Base-by-base conservation (phyloP, 2,113 vertebrate genomes). In the Tachuris rubrigastra region DNA sequence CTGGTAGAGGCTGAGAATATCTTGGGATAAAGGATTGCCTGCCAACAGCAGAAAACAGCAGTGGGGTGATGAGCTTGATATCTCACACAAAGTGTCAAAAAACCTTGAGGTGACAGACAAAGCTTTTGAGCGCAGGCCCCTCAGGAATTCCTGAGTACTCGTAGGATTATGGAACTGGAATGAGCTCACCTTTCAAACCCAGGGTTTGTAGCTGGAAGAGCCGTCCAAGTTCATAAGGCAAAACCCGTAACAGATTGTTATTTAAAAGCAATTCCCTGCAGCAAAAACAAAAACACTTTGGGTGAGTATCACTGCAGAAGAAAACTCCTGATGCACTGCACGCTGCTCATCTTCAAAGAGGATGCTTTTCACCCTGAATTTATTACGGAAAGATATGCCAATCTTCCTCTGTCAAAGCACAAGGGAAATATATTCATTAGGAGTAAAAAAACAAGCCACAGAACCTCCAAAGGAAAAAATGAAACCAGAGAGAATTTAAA, bases 181-280 rank as follows among this genome's bases (percentile, higher is more conserved):
- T 53, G 91, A 78, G 69, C 79, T 98, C 81, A 99, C 99, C 99
- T 99, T 99, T 99, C 79, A 99, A 99, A 96, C 99, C 99, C 87
- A 99, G 98, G 91, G 98, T 99, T 98, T 99, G 99, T 87, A 99
- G 97, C 98, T 99, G 99, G 98, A 99, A 99, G 97, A 99, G 99
- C 97, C 99, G 98, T 96, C 99, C 99, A 97, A 99, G 99, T 98
- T 99, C 99, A 65, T 99, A 99, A 98, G 99, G 99, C 98, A 99
- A 99, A 99, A 99, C 99, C 98, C 99, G 99, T 98, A 99, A 98
- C 98, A 99, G 98, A 98, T 99, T 99, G 98, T 99, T 99, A 98
- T 99, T 99, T 98, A 99, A 99, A 99, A 99, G 99, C 98, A 99
- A 99, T 99, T 99, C 99, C 99, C 99, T 99, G 98, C 56, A 97